Conservation (phyloP, 2,888 invertebrate genomes). For the Tillus elongatus region DNA sequence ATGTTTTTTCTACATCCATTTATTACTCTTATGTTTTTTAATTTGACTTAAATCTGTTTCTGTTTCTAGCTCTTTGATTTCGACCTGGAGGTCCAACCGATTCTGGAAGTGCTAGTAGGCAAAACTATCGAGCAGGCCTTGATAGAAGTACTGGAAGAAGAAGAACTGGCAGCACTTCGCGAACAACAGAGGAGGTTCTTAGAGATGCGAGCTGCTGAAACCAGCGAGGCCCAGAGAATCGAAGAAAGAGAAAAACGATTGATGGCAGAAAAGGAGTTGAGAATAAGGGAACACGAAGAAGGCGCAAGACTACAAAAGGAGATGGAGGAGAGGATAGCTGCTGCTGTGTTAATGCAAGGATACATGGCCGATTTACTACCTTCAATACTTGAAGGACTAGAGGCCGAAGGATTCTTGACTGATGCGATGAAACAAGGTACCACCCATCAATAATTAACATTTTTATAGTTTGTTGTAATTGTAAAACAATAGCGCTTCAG, state of each 20-base stretch:
- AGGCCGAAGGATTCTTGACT: conserved; percentile 61
- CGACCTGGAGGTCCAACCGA: conserved; percentile 82
- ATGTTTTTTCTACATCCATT: too few relatives aligned
- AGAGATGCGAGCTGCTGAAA: conserved; percentile 69
- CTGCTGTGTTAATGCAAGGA: conserved; percentile 73
- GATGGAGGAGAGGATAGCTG: conserved; percentile 67
- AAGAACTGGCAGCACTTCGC: conserved; percentile 73
- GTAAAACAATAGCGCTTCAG: too few relatives aligned
- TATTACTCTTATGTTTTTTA: too few relatives aligned
- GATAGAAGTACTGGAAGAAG: conserved; percentile 85
- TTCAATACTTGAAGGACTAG: conserved; percentile 69
- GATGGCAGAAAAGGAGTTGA: conserved; percentile 61
- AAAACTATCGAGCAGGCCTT: conserved; percentile 84
- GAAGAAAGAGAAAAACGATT: conserved; percentile 69
- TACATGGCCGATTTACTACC: conserved; percentile 83
- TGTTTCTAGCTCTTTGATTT: conserved; percentile 76
- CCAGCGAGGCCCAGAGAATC: conserved; percentile 70
- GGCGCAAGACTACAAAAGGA: conserved; percentile 56
- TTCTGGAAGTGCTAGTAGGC: conserved; percentile 81
- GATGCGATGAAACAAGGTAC: conserved; percentile 53
- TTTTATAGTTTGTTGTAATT: too few relatives aligned
- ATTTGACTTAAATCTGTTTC: background rate
- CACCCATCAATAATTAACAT: too few relatives aligned
- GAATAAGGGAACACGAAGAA: conserved; percentile 61
- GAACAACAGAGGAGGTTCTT: conserved; percentile 67